Conservation (phyloP, 92 coral and sea anemone species). For the Epizoanthus rinbou region DNA sequence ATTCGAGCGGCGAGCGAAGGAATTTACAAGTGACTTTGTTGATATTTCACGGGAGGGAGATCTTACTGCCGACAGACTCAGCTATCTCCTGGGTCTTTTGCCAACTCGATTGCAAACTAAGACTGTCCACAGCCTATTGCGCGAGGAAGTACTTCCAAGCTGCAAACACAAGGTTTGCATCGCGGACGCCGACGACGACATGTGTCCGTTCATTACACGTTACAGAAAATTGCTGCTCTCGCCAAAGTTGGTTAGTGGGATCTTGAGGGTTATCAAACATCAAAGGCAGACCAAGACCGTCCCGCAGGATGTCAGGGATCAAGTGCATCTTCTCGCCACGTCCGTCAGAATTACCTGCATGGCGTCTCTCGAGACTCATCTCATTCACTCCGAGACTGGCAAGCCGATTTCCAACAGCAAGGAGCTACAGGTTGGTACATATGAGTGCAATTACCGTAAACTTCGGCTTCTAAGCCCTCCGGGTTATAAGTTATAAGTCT, state of each 20-base stretch:
- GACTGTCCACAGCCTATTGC: conserved; percentile 79
- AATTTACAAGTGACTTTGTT: conserved; percentile 85
- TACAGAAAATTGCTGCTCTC: conserved; percentile 76
- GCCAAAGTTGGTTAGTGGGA: conserved; percentile 83
- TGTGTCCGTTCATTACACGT: conserved; percentile 72
- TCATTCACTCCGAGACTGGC: conserved; percentile 77
- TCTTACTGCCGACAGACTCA: conserved; percentile 88
- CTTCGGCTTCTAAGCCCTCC: too few species aligned
- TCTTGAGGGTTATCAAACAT: conserved; percentile 85
- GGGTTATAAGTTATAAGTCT: too few species aligned
- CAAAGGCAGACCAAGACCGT: conserved; percentile 87
- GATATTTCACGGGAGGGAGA: conserved; percentile 94
- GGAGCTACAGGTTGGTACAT: conserved; percentile 38
- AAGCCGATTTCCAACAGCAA: conserved; percentile 78
- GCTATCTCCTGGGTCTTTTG: conserved; percentile 76
- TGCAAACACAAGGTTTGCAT: conserved; percentile 82
- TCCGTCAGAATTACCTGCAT: conserved; percentile 75
- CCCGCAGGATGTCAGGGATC: conserved; percentile 85
- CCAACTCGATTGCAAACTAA: conserved; percentile 86
- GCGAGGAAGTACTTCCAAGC: conserved; percentile 87
- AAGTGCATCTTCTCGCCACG: conserved; percentile 72
- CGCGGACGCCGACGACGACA: conserved; percentile 63
- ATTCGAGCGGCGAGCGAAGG: conserved; percentile 90
- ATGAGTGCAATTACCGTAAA: too few species aligned
- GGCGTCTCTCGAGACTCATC: conserved; percentile 83